phyloP scores from a whole-genome alignment of 1,140 invertebrate genomes.

The Dendroctonus ponderosae region DNA sequence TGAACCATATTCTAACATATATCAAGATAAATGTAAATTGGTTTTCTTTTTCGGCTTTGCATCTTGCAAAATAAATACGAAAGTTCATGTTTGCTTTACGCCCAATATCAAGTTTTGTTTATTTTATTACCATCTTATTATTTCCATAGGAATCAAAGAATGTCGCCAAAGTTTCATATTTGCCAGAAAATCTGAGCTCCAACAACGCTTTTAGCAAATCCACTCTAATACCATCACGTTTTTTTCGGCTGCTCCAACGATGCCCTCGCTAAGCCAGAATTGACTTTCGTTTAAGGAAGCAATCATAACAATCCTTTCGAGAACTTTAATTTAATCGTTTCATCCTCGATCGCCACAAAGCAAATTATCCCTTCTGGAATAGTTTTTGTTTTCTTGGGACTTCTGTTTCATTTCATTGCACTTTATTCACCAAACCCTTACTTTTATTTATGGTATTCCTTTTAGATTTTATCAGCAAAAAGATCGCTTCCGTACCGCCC shows the following conservation, averaged over 20 bases:
- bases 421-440: slow-evolving; percentile 11
- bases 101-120: not conserved
- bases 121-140: not conserved
- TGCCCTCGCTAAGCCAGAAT: not conserved
- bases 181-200: not conserved
- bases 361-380: slow-evolving; percentile 12
- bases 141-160: not conserved
- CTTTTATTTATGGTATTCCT: slow-evolving; percentile 10
- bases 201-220: not conserved
- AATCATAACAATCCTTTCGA: slow-evolving; percentile 13
- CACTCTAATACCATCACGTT: not conserved
- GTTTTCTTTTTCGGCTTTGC: no score
- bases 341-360: slow-evolving; percentile 2
- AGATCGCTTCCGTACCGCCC: not conserved
- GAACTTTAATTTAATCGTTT: slow-evolving; percentile 12
- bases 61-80: not conserved
- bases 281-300: not conserved
- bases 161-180: not conserved
- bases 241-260: not conserved
- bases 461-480: slow-evolving; percentile 10
- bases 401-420: slow-evolving; percentile 1
- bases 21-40: not conserved
- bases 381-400: slow-evolving; percentile 11
- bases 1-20: slow-evolving; percentile 9
- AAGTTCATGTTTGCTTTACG: not conserved